A percentile compares a stretch with the other conserved stretches of the same genome.
Conservation (phyloP, 2,797 vertebrate species). For the Acrossocheilus fasciatus region DNA sequence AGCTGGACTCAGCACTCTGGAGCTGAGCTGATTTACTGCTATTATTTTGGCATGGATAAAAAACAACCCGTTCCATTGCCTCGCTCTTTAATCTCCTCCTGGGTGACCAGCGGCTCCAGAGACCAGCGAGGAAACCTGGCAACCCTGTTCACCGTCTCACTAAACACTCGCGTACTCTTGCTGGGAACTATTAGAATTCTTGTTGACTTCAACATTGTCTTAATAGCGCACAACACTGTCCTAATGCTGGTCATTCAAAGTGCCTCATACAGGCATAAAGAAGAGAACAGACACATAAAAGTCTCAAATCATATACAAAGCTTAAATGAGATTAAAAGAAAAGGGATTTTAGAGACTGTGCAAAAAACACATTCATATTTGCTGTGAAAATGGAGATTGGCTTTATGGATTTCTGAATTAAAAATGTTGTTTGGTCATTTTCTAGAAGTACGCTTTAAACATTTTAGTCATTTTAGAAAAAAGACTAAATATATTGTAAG, state of each 20-base stretch:
- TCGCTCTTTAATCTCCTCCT: conserved; percentile 34
- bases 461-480: too few species aligned
- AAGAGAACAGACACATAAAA: neutral
- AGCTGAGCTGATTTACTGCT: conserved; percentile 42
- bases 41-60: conserved; percentile 22
- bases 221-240: neutral
- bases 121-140: conserved; percentile 48
- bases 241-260: neutral
- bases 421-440: neutral
- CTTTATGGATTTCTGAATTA: neutral
- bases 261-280: neutral
- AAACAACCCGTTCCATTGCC: neutral
- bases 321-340: too few species aligned
- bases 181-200: conserved; percentile 23
- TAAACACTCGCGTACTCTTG: neutral
- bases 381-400: neutral
- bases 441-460: neutral
- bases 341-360: neutral
- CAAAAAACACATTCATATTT: too few species aligned
- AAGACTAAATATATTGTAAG: too few species aligned
- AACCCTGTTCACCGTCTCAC: conserved; percentile 11
- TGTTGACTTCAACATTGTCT: conserved; percentile 13
- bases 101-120: conserved; percentile 38
- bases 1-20: neutral
- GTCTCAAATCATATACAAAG: neutral